phyloP scores from a whole-genome alignment of 2,888 invertebrate species.

The Thereva nobilitata region DNA sequence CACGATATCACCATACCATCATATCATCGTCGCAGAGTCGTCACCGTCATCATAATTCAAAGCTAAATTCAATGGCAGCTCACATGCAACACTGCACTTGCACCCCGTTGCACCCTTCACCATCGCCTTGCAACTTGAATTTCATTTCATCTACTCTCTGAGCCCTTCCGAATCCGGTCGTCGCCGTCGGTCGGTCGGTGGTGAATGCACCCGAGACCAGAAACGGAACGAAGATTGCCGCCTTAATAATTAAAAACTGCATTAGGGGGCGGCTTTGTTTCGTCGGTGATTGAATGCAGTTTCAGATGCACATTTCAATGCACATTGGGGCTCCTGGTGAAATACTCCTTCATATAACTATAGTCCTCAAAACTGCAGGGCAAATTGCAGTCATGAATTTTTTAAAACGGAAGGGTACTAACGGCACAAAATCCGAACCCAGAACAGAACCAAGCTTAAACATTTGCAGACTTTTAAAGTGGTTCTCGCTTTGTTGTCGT shows the following conservation, averaged over 20 bases:
- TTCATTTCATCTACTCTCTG: not conserved
- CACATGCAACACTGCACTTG: not conserved
- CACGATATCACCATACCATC: not conserved
- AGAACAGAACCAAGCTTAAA: constrained; percentile 20
- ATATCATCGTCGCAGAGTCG: not conserved
- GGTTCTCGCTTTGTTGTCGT: constrained; percentile 23
- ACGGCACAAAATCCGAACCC: not conserved
- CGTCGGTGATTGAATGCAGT: not conserved
- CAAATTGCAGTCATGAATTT: not conserved
- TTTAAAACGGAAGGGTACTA: constrained; percentile 8
- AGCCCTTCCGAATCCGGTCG: not conserved
- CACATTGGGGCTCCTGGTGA: not conserved
- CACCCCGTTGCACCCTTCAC: not conserved
- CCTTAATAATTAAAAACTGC: constrained; percentile 32
- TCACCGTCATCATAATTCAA: not conserved
- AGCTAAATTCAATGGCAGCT: not conserved
- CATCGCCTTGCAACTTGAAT: not conserved
- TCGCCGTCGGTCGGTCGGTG: not conserved
- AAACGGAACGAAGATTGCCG: constrained; percentile 10
- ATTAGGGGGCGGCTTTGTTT: constrained; percentile 25
- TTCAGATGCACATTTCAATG: constrained; percentile 13
- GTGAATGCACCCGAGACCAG: not conserved
- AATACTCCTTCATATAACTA: not conserved
- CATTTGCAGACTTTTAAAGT: constrained; percentile 28
- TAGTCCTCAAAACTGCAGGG: no score